Conservation (phyloP, 2,113 vertebrate species). For the Micronisus gabar region DNA sequence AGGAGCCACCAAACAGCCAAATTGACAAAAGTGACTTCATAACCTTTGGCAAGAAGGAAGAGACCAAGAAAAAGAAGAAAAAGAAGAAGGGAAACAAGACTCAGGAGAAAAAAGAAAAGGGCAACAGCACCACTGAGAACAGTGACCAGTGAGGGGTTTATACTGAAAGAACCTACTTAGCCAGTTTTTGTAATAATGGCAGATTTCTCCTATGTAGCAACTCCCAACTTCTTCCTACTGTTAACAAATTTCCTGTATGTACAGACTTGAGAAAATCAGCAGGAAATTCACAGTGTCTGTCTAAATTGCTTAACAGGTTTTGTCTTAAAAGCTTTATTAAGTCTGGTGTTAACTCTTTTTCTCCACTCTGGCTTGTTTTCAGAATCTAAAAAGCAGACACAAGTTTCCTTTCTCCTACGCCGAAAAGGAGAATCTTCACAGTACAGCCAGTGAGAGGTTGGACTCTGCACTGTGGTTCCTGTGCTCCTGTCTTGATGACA, state of each 20-base stretch:
- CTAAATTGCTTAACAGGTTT: conserved; percentile 78
- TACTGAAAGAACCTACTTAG: conserved; percentile 74
- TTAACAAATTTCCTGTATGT: conserved; percentile 68
- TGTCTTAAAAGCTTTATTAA: conserved; percentile 83
- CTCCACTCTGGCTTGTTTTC: conserved; percentile 82
- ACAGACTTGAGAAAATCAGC: conserved; percentile 76
- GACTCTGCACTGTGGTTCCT: conserved; percentile 80
- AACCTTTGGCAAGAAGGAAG: conserved; percentile 98
- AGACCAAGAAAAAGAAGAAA: conserved; percentile 98
- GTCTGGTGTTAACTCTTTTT: conserved; percentile 84
- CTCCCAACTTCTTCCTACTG: conserved; percentile 72
- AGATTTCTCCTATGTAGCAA: conserved; percentile 80
- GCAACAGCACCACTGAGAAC: conserved; percentile 89
- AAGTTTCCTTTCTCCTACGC: conserved; percentile 83
- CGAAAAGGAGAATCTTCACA: conserved; percentile 80
- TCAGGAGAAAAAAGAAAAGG: conserved; percentile 95
- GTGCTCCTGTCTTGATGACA: conserved; percentile 81
- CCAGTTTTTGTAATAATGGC: conserved; percentile 80
- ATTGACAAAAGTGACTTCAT: conserved; percentile 98
- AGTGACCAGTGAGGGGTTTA: conserved; percentile 86
- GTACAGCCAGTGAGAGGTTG: conserved; percentile 81
- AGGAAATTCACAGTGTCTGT: conserved; percentile 77
- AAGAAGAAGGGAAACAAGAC: conserved; percentile 98
- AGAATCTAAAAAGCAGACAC: conserved; percentile 85
- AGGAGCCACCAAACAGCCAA: conserved; percentile 89